phyloP scores from a whole-genome alignment of 1,140 invertebrate species.

The Harlomillsia oculata region DNA sequence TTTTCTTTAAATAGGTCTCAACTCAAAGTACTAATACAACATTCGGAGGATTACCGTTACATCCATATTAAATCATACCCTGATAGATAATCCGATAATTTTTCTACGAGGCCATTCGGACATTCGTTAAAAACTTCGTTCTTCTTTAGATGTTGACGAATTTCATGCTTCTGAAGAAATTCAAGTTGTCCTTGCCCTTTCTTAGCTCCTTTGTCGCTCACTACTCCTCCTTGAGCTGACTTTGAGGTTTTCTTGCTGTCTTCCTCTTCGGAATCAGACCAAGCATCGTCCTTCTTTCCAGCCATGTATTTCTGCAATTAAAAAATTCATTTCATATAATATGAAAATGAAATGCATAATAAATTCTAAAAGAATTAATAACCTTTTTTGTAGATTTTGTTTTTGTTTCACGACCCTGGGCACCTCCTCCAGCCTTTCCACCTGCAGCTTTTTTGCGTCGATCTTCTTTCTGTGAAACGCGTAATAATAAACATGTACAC shows the following conservation, averaged over 20 bases:
- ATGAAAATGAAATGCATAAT: not conserved
- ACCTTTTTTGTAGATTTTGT: slow-evolving; percentile 76
- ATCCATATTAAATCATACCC: slow-evolving; percentile 36
- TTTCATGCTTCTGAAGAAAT: slow-evolving; percentile 57
- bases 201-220: slow-evolving; percentile 26
- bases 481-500: not conserved
- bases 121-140: slow-evolving; percentile 45
- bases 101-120: slow-evolving; percentile 46
- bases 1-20: slow-evolving; percentile 1
- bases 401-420: slow-evolving; percentile 80
- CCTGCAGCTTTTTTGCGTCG: slow-evolving; percentile 72
- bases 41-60: slow-evolving; percentile 1
- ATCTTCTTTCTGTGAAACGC: slow-evolving; percentile 58
- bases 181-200: slow-evolving; percentile 45
- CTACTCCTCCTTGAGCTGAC: slow-evolving; percentile 10
- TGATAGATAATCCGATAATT: slow-evolving; percentile 38
- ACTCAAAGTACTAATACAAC: slow-evolving; percentile 22
- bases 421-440: slow-evolving; percentile 79
- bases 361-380: slow-evolving; percentile 1
- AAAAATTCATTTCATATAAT: not conserved
- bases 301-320: slow-evolving; percentile 42
- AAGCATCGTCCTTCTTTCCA: slow-evolving; percentile 50
- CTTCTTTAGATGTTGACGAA: slow-evolving; percentile 48
- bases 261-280: slow-evolving; percentile 41
- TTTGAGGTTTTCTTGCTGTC: slow-evolving; percentile 36